These are phyloP conservation scores for Tokudaia tokunoshimensis DNA, from an alignment of 2,797 vertebrate genomes.

Conservation along the genomic window DNA sequence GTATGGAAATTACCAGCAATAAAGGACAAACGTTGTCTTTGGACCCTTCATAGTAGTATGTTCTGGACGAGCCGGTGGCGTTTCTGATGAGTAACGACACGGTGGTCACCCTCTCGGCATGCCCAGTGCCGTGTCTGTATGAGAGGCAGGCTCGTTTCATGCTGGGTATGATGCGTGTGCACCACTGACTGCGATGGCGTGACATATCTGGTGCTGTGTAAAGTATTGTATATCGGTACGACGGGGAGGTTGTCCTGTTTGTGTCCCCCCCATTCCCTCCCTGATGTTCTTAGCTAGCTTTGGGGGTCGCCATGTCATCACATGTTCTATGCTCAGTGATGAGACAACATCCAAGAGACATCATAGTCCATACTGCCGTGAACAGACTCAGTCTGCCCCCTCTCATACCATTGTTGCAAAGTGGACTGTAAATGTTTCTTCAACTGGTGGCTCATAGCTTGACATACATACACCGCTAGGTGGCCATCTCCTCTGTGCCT, in stretches of 20 bases:
- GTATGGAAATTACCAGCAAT: constrained; percentile 98
- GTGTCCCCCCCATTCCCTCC: constrained; percentile 58
- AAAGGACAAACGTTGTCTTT: constrained; percentile 79
- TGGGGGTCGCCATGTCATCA: constrained; percentile 81
- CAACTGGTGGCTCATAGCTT: constrained; percentile 37
- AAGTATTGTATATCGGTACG: constrained; percentile 86
- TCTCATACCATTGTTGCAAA: background rate
- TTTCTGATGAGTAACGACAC: constrained; percentile 84
- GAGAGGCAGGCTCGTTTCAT: constrained; percentile 87
- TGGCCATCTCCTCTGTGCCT: constrained; percentile 57
- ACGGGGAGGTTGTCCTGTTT: constrained; percentile 77
- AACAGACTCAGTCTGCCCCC: constrained; percentile 54
- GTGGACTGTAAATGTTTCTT: constrained; percentile 47
- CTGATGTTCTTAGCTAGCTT: constrained; percentile 86
- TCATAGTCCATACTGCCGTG: constrained; percentile 7
- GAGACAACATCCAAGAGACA: constrained; percentile 65
- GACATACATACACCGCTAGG: constrained; percentile 33
- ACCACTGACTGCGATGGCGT: constrained; percentile 83
- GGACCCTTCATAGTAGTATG: constrained; percentile 77
- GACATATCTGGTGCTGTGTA: constrained; percentile 89
- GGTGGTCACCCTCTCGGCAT: constrained; percentile 81
- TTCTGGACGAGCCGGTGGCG: constrained; percentile 81
- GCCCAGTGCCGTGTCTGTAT: constrained; percentile 86
- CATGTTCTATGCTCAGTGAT: constrained; percentile 69
- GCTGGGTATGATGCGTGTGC: constrained; percentile 84